phyloP scores from a whole-genome alignment of 2,113 vertebrate species.

The Alectura lathami region DNA sequence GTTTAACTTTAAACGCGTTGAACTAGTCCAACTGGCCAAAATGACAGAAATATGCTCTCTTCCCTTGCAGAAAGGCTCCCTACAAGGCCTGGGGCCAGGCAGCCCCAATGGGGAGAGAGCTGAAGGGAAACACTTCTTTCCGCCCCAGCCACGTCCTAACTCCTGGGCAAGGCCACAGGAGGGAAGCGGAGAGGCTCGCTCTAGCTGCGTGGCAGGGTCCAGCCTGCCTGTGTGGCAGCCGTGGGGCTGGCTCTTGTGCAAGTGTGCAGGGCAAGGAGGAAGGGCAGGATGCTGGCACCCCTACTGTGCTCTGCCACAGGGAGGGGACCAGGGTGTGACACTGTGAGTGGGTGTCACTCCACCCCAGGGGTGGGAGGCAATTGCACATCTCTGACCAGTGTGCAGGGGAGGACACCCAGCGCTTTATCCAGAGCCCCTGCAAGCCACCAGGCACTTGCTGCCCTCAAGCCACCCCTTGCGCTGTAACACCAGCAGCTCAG shows the following conservation, averaged over 20 bases:
- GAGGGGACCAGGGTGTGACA: not conserved
- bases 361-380: no score
- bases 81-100: not conserved
- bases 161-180: not conserved
- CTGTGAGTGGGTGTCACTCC: no score
- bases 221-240: not conserved
- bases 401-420: not conserved
- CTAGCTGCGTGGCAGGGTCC: rapidly evolving
- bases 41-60: not conserved
- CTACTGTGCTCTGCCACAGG: rapidly evolving
- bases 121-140: not conserved
- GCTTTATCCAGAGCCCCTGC: not conserved
- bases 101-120: not conserved
- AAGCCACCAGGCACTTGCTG: not conserved
- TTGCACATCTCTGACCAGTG: not conserved
- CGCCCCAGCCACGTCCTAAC: rapidly evolving
- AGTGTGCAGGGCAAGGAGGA: not conserved
- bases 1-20: not conserved
- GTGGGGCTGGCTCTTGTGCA: not conserved
- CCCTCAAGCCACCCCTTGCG: not conserved
- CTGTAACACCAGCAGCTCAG: not conserved
- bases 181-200: not conserved
- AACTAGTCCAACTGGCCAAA: not conserved
- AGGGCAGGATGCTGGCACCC: not conserved
- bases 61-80: not conserved